Evolutionary conservation across 2,888 invertebrate genomes (phyloP), one percentile per base, ranked within the genome.

Genomic region (Metalampra italica): DNA sequence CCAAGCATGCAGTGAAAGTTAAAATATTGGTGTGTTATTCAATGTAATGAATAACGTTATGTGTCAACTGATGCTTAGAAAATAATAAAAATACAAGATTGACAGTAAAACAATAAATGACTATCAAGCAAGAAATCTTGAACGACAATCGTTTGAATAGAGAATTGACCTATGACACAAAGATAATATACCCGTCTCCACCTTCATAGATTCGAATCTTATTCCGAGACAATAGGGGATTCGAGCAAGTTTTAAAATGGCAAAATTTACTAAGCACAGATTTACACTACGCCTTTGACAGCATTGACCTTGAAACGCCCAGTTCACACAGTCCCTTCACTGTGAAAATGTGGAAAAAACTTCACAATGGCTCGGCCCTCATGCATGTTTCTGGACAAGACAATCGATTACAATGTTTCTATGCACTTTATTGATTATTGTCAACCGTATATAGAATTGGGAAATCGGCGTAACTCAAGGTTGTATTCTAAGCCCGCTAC

Each of bases 261-360:
- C 30, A 45, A 47, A 52, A 45, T 39, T 34, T 45, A 40, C 43
- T 46, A 12, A 43, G 45, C 44, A 15, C 41, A 46, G 71, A 72
- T 74, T 69, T 70, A 77, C 74, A 70, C 62, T 68, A 73, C 74
- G 81, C 78, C 75, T 84, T 80, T 85, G 83, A 84, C 77, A 78
- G 66, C 39, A 74, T 62, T 81, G 82, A 87, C 88, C 88, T 88
- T 86, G 81, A 63, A 52, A 68, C 71, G 72, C 75, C 75, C 77
- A 78, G 81, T 86, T 85, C 86, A 81, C 83, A 85, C 86, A 81
- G 82, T 78, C 88, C 88, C 88, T 88, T 88, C 88, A 87, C 88
- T 80, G 77, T 73, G 81, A 66, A 84, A 86, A 83, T 82, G 78
- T 81, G 78, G 80, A 81, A 88, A 87, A 88, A 88, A 83, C 78